phyloP scores from a whole-genome alignment of 2,888 invertebrate genomes.

The Prenolepis imparis region DNA sequence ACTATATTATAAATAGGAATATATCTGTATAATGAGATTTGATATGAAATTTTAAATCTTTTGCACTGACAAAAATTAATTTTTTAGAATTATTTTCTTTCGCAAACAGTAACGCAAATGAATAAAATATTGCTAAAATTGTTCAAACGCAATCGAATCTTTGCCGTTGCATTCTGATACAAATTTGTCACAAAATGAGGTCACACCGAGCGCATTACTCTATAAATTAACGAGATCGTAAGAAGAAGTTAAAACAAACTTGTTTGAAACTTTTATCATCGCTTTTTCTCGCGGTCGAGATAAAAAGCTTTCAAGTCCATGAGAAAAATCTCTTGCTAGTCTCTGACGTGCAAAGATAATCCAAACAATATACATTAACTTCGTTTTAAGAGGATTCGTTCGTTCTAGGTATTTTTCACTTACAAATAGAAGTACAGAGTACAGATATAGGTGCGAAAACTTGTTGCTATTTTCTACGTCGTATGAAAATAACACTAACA shows the following conservation, averaged over 20 bases:
- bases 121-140: background rate
- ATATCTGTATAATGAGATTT: background rate
- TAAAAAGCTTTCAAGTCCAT: constrained; percentile 37
- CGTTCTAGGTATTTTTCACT: background rate
- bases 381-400: constrained; percentile 28
- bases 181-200: constrained; percentile 13
- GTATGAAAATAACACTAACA: background rate
- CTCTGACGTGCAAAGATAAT: constrained; percentile 36
- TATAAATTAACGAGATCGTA: constrained; percentile 37
- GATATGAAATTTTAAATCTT: background rate
- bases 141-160: background rate
- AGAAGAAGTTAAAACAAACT: constrained; percentile 49
- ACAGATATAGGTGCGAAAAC: background rate
- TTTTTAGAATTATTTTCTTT: background rate
- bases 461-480: background rate
- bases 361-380: constrained; percentile 25
- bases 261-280: constrained; percentile 46
- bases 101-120: background rate
- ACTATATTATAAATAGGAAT: background rate
- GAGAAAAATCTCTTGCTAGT: constrained; percentile 32
- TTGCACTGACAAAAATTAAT: background rate
- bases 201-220: constrained; percentile 2
- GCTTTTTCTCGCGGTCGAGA: constrained; percentile 19
- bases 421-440: background rate
- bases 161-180: background rate